These are phyloP conservation scores for Sander lucioperca DNA, from an alignment of 2,113 vertebrate genomes.

Conservation along the genomic window DNA sequence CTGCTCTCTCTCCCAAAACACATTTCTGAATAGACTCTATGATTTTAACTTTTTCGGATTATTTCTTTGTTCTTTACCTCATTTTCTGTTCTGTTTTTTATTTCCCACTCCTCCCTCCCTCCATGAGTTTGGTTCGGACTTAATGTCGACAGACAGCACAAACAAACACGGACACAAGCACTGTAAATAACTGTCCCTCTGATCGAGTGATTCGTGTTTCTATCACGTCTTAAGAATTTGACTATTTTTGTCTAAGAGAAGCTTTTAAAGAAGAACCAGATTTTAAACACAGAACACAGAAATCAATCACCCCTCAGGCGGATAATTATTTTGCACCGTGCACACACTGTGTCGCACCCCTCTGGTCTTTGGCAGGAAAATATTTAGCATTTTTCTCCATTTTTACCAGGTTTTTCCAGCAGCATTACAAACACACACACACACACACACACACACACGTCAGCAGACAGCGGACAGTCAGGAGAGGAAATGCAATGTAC, in stretches of 20 bases:
- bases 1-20: constrained; percentile 3
- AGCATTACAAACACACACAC: constrained; percentile 30
- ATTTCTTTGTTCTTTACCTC: constrained; percentile 61
- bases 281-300: constrained; percentile 67
- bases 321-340: constrained; percentile 60
- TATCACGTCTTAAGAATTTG: constrained; percentile 59
- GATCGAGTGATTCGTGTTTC: constrained; percentile 62
- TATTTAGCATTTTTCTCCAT: constrained; percentile 37
- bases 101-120: constrained; percentile 31
- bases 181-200: constrained; percentile 85
- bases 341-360: constrained; percentile 19
- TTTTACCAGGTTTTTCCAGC: constrained; percentile 54
- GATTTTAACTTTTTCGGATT: constrained; percentile 63
- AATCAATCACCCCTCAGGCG: constrained; percentile 58
- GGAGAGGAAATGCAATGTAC: constrained; percentile 93
- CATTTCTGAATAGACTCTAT: constrained; percentile 62
- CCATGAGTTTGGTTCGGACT: constrained; percentile 49
- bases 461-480: constrained; percentile 62
- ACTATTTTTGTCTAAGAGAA: constrained; percentile 73
- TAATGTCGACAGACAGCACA: constrained; percentile 24
- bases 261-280: constrained; percentile 70
- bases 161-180: constrained; percentile 24
- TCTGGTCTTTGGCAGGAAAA: constrained; percentile 24
- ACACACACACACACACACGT: constrained; percentile 17
- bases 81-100: constrained; percentile 36